A percentile compares a stretch with the other conserved stretches of the same genome.
phyloP scores from a whole-genome alignment of 2,113 vertebrate species.

The Calidris pygmaea region DNA sequence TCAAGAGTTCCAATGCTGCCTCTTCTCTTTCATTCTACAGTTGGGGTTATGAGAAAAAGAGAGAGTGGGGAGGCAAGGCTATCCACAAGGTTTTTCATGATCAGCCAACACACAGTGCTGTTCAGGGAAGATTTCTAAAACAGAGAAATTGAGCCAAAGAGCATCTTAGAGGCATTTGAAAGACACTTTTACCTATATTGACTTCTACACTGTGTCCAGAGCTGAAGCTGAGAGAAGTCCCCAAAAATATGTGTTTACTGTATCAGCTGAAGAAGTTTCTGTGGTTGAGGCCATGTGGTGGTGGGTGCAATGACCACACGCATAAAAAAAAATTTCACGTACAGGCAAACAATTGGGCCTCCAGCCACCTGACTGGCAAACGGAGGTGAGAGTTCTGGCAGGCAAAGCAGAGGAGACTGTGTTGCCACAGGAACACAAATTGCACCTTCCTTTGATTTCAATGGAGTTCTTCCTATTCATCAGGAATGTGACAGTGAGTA shows the following conservation, averaged over 20 bases:
- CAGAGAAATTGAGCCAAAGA: not conserved
- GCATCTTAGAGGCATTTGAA: not conserved
- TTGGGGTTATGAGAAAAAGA: not conserved
- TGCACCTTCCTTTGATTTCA: not conserved
- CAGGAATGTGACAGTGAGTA: not conserved
- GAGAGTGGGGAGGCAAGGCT: not conserved
- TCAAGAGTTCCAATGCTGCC: accelerated
- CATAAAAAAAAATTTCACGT: not conserved
- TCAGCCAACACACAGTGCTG: not conserved
- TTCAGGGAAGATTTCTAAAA: not conserved
- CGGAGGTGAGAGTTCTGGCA: not conserved
- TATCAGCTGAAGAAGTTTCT: not conserved
- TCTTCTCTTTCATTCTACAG: not conserved
- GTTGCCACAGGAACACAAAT: not conserved
- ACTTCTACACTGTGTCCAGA: not conserved
- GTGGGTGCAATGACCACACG: not conserved
- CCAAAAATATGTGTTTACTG: not conserved
- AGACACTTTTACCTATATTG: not conserved
- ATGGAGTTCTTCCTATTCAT: not conserved
- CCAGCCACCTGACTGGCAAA: not conserved
- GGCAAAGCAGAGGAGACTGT: not conserved
- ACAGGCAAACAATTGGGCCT: not conserved
- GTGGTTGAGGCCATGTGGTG: not conserved
- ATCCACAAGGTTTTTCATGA: not conserved
- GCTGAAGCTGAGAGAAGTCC: not conserved